Evolutionary conservation across 2,797 vertebrate species (phyloP), one percentile per base, ranked within the genome.

Genomic region (Kryptolebias ocellatus): DNA sequence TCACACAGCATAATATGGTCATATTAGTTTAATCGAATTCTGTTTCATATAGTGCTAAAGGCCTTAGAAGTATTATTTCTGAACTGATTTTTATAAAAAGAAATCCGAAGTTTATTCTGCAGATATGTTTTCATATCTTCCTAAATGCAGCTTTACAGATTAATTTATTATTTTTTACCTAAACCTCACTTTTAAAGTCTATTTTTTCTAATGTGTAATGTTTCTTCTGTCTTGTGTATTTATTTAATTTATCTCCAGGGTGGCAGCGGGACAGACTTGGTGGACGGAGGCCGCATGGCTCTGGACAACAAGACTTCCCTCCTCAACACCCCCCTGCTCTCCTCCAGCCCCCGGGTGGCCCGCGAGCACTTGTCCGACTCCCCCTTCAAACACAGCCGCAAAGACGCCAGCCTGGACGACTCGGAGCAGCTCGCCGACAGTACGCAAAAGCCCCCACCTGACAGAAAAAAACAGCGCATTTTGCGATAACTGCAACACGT

Each of bases 231-330:
- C 14, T 46, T 8, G 15, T 28, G 14, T 24, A 11, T 72, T 17
- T 20, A 5, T 64, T 7, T 57, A 24, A 24, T 17, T 55, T 42
- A 67, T n/a, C 24, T 42, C 11, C 78, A 95, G 93, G 93, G 94
- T 2, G 91, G 95, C 65, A 93, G 94, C 1, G 81, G 94, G 28
- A 78, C 77, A 9, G 95, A 96, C 27, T 62, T 83, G 3, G 65
- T 90, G 1, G 97, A 98, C 0, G 90, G 95, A 0, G 95, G 95
- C 28, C 95, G 96, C 67, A 95, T 93, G 65, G 95, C 92, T 67
- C 91, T 98, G 24, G 97, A 99, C 83, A 98, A 98, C 90, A 99
- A 99, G 92, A 95, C 96, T 0, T 95, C 97, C 0, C 87, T 98
- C 59, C 95, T 99, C 59, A 98, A 98, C 82, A 96, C 96, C 0